phyloP scores from a whole-genome alignment of 2,888 invertebrate genomes.

The Synergus japonicus region DNA sequence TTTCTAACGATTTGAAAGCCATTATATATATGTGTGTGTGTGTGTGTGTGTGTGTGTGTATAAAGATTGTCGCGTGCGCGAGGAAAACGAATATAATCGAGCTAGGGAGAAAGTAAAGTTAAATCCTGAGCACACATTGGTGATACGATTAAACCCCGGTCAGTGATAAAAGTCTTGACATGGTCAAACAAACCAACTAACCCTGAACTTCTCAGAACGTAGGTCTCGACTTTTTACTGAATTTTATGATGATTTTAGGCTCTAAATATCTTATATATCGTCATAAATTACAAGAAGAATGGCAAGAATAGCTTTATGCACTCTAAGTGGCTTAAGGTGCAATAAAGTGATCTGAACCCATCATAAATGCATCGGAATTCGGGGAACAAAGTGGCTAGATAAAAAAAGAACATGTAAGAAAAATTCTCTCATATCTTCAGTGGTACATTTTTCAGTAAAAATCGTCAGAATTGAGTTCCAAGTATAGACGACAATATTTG shows the following conservation, averaged over 20 bases:
- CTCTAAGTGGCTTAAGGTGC: neutral
- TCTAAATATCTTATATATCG: neutral
- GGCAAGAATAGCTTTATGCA: neutral
- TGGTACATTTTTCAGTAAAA: too few species aligned
- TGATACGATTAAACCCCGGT: conserved; percentile 22
- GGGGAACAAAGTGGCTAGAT: neutral
- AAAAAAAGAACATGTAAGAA: neutral
- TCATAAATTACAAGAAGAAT: neutral
- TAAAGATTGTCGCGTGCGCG: conserved; percentile 45
- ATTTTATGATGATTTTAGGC: neutral
- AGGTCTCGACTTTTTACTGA: conserved; percentile 14
- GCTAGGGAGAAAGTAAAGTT: neutral
- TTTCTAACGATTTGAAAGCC: neutral
- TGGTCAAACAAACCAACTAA: conserved; percentile 30
- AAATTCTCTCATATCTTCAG: too few species aligned
- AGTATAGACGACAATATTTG: too few species aligned
- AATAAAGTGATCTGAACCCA: neutral
- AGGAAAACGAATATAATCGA: conserved; percentile 35
- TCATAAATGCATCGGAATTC: neutral
- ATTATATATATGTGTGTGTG: too few species aligned
- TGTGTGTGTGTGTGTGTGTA: neutral
- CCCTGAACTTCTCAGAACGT: conserved; percentile 13
- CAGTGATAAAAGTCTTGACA: conserved; percentile 26
- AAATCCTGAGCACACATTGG: conserved; percentile 37
- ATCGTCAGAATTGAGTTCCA: too few species aligned